Evolutionary conservation across 2,113 vertebrate genomes (phyloP).

Genomic region (Bostrychus sinensis): DNA sequence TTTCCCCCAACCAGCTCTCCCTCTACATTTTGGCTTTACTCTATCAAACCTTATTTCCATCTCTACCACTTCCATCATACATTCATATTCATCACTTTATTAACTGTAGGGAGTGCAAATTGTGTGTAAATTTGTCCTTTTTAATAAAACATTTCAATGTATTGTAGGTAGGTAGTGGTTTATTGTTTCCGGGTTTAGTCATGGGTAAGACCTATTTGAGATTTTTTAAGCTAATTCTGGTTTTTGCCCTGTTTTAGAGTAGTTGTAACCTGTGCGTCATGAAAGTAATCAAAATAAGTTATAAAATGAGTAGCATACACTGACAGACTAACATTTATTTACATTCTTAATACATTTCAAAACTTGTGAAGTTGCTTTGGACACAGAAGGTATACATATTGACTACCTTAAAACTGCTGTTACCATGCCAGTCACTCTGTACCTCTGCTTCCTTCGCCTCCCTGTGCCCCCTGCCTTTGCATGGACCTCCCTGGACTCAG

Average conservation of each 20-base stretch:
- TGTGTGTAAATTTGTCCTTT: not conserved
- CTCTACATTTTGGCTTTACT: constrained; percentile 20
- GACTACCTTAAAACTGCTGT: not conserved
- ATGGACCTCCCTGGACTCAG: constrained; percentile 65
- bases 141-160: not conserved
- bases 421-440: constrained; percentile 1
- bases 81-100: constrained; percentile 15
- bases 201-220: too few species aligned
- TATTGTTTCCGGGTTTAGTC: too few species aligned
- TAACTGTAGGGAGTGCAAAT: constrained; percentile 5
- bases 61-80: too few species aligned
- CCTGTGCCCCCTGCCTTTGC: not conserved
- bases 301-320: too few species aligned
- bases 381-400: not conserved
- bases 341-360: too few species aligned
- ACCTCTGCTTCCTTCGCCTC: not conserved
- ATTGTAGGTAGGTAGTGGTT: not conserved
- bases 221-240: not conserved
- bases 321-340: too few species aligned
- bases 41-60: constrained; percentile 1
- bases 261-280: too few species aligned
- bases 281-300: too few species aligned
- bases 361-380: not conserved
- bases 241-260: too few species aligned
- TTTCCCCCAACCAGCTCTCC: constrained; percentile 38